Base-by-base conservation (phyloP, 2,797 vertebrate genomes). In the Tragelaphus eurycerus region DNA sequence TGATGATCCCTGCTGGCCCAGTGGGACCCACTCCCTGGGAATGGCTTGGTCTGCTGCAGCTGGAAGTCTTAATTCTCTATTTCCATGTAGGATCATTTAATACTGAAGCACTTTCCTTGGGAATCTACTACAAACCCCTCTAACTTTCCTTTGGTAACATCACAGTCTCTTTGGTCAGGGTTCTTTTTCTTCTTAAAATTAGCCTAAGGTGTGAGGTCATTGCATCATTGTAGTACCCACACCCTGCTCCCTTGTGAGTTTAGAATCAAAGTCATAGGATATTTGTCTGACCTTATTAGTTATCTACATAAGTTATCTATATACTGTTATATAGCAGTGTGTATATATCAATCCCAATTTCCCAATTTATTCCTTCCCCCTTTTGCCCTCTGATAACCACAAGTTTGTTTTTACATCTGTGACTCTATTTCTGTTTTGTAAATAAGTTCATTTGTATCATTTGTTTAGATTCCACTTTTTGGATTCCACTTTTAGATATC, bases 121-220 rank as follows among this genome's bases (percentile, higher is more conserved):
- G 52, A 90, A 81, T 81, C 43, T 54, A 62, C 11, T 29, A 60
- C 16, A 76, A 67, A 64, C 43, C 12, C 15, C 25, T 82, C 21
- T 38, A 12, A 38, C 19, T 16, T 43, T 90, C 8, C 16, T 60
- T 91, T 88, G 48, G 17, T 62, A 76, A 84, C 46, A 59, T 62
- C 12, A 38, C 23, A 16, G 1, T 86, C 38, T 52, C 83, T 78
- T 89, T 4, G 21, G 60, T 46, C 67, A 90, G 7, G 4, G 3
- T 60, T 76, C 59, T 90, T 96, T 94, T 59, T 46, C 79, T 96
- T 83, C 38, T 31, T 88, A 88, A 96, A 89, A 71, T 46, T 82
- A 83, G 43, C 3, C 31, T 74, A 29, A 64, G 8, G 1, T 76
- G 3, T 89, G 50, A 96, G 54, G 57, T 60, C 29, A 86, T 12